phyloP scores from a whole-genome alignment of 1,140 invertebrate genomes.

The Hyphantria cunea region DNA sequence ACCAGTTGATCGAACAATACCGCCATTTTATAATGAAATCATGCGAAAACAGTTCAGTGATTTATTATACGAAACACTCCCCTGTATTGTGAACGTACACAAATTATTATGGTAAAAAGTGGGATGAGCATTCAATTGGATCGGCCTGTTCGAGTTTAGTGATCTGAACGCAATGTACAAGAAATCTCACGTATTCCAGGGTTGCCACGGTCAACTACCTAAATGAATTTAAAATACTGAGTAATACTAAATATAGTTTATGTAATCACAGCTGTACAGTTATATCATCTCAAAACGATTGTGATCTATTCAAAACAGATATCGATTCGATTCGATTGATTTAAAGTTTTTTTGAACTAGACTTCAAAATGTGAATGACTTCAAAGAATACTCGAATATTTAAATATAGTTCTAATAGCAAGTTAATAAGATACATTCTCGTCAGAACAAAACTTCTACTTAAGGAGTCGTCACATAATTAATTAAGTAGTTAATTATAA shows the following conservation, averaged over 20 bases:
- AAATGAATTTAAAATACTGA: not conserved
- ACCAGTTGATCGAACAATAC: slow-evolving; percentile 37
- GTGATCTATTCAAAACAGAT: no score
- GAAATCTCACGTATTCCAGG: slow-evolving; percentile 17
- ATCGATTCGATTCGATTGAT: no score
- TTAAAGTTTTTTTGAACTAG: no score
- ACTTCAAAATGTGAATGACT: no score
- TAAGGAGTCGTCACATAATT: no score
- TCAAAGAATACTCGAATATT: no score
- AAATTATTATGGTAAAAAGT: slow-evolving; percentile 46
- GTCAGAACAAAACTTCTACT: no score
- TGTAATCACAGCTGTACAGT: no score
- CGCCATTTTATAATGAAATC: slow-evolving; percentile 48
- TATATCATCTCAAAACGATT: no score
- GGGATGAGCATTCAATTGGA: slow-evolving; percentile 53
- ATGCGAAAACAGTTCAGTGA: slow-evolving; percentile 52
- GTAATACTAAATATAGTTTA: not conserved
- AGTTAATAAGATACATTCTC: no score
- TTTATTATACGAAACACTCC: slow-evolving; percentile 38
- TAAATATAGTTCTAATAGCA: no score
- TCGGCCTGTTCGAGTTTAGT: slow-evolving; percentile 54
- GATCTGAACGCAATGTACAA: slow-evolving; percentile 44
- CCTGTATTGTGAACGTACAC: slow-evolving; percentile 38
- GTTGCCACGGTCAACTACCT: not conserved
- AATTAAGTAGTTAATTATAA: no score